Conservation (phyloP, 1,140 invertebrate genomes). For the Notospermus geniculatus region DNA sequence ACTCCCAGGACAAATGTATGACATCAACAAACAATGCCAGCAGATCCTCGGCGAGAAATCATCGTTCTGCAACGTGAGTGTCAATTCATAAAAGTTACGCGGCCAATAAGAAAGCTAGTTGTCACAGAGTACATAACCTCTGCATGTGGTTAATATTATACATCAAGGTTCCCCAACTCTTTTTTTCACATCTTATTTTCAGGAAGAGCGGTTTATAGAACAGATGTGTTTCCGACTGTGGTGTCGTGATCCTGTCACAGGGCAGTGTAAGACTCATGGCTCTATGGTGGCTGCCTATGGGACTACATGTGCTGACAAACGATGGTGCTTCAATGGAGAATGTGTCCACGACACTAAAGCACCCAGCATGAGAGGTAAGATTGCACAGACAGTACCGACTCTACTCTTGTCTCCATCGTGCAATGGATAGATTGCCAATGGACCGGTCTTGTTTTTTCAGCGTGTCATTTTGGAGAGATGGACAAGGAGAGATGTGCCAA, state of each 20-base stretch:
- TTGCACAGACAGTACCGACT: neutral
- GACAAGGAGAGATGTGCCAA: neutral
- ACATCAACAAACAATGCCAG: constrained; percentile 1
- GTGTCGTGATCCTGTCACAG: neutral
- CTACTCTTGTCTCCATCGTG: neutral
- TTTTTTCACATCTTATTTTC: neutral
- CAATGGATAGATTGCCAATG: neutral
- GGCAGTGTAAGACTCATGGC: neutral
- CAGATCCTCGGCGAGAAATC: constrained; percentile 2
- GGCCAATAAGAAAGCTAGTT: neutral
- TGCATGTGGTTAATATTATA: neutral
- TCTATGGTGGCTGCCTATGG: neutral
- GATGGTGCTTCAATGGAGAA: neutral
- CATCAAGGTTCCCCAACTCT: neutral
- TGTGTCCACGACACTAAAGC: constrained; percentile 7
- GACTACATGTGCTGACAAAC: neutral
- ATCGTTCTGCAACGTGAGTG: neutral
- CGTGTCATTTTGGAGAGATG: constrained; percentile 5
- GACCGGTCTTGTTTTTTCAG: neutral
- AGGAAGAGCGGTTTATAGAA: constrained; percentile 4
- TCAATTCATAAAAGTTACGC: neutral
- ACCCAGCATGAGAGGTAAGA: neutral
- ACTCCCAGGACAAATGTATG: neutral
- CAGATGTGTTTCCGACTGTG: constrained; percentile 4
- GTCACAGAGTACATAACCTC: neutral